Conservation (phyloP, 2,797 vertebrate species). For the Hippocampus kuda region DNA sequence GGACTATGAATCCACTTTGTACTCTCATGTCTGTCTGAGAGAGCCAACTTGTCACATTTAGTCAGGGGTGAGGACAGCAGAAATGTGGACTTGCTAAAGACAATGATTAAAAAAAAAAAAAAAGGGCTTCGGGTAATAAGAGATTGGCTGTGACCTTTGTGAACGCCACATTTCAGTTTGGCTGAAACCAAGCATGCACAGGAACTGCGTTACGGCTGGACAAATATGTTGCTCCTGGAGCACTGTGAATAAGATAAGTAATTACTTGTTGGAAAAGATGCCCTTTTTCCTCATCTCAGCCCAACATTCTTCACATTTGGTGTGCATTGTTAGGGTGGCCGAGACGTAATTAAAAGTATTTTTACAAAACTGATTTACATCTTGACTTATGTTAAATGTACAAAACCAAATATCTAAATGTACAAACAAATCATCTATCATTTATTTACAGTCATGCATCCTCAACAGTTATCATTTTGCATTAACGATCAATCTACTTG, state of each 20-base stretch:
- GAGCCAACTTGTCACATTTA: constrained; percentile 9
- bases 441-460: neutral
- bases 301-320: constrained; percentile 29
- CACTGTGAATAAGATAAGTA: constrained; percentile 45
- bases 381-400: neutral
- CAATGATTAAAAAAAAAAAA: constrained; percentile 15
- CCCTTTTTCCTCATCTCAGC: constrained; percentile 29
- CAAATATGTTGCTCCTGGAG: constrained; percentile 54
- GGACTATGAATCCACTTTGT: constrained; percentile 35
- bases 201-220: constrained; percentile 44
- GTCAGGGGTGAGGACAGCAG: neutral
- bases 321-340: neutral
- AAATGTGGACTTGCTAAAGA: constrained; percentile 28
- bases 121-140: constrained; percentile 33
- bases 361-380: neutral
- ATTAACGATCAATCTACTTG: neutral
- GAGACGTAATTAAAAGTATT: neutral
- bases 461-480: neutral
- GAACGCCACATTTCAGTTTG: constrained; percentile 35
- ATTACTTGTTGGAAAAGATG: constrained; percentile 24
- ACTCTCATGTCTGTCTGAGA: constrained; percentile 12
- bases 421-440: neutral
- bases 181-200: constrained; percentile 32
- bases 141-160: constrained; percentile 44
- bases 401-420: neutral